Base-by-base conservation (phyloP, 2,888 invertebrate species). In the Apoda limacodes region DNA sequence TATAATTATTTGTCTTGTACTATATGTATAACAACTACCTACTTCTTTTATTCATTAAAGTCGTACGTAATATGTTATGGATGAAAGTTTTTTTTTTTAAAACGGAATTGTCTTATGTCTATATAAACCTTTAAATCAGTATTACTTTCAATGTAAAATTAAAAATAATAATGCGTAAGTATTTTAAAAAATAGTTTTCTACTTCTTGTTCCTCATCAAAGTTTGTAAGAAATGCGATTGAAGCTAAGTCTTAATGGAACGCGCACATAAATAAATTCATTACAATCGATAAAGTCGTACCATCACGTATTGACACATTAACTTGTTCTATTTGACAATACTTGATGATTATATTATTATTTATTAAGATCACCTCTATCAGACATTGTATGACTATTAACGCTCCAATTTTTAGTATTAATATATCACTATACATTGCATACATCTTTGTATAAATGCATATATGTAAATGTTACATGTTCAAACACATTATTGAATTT, bases 391-490 rank as follows among this genome's bases (percentile, higher is more conserved):
- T 66, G 67, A 70, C 63, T 65, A 69, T 76, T 76, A n/a, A 69
- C 63, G 75, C 76, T 76, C 76, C 74, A 70, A 68, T 70, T 75
- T n/a, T 62, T 76, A 76, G 75, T 70, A 75, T 74, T 70, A 74
- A 66, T 50, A 7, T 53, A 62, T 74, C 76, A 78, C 74, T 68
- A 66, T 59, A 76, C 78, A 74, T 80, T 80, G 75, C 80, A 78
- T 78, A 74, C 78, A 75, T 80, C 80, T 78, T 78, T 80, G 80
- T 80, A 78, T 75, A 78, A 78, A 80, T 78, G 80, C 80, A 78
- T 78, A 78, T 80, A 80, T 80, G 78, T 80, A 80, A 74, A 78
- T 80, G 80, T 80, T 80, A 80, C 80, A 80, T 80, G 78, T 80
- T 80, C 78, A 78, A 76, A 80, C 80, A 80, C 80, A 80, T 80